These are phyloP conservation scores for Eupsilia transversa DNA, from an alignment of 2,888 invertebrate species.

Conservation along the genomic window DNA sequence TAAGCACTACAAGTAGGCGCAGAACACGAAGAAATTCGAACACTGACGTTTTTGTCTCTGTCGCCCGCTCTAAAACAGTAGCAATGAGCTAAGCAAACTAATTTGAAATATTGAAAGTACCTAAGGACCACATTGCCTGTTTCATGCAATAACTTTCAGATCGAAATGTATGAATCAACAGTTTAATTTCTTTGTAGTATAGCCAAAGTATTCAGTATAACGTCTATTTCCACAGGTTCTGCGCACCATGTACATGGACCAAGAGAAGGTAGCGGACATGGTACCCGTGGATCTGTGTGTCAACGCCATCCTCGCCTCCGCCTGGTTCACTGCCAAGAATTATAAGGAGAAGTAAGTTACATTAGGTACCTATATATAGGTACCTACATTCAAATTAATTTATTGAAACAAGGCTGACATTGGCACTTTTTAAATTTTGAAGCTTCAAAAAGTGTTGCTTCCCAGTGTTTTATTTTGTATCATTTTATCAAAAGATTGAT, in stretches of 20 bases:
- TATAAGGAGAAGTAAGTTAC: conserved; percentile 84
- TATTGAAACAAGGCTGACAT: too few species aligned
- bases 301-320: conserved; percentile 94
- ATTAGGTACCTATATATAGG: too few species aligned
- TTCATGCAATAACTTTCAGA: background rate
- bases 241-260: conserved; percentile 93
- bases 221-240: conserved; percentile 75
- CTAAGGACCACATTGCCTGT: too few species aligned
- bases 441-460: too few species aligned
- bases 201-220: too few species aligned
- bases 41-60: background rate
- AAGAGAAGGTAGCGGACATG: conserved; percentile 93
- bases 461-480: too few species aligned
- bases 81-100: background rate
- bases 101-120: background rate
- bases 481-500: too few species aligned
- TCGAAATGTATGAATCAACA: too few species aligned
- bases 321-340: conserved; percentile 92
- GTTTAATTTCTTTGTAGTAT: too few species aligned
- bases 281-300: conserved; percentile 94
- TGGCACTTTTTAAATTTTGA: too few species aligned
- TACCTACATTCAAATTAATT: too few species aligned
- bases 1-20: conserved; percentile 54
- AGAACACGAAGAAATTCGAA: background rate
- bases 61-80: background rate